These are phyloP conservation scores for Diaprepes abbreviatus DNA, from an alignment of 2,888 invertebrate genomes.

Conservation along the genomic window DNA sequence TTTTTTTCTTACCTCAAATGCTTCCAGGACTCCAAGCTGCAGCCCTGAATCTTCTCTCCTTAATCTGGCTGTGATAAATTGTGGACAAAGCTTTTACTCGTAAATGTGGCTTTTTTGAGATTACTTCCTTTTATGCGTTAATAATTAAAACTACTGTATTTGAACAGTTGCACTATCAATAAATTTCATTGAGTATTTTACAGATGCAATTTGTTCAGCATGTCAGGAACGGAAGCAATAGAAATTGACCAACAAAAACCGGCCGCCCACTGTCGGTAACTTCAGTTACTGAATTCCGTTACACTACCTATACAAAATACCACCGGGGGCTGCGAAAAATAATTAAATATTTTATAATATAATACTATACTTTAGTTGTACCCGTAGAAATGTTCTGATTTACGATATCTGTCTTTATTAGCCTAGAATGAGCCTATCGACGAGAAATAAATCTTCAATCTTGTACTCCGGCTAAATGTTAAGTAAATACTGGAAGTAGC, in stretches of 20 bases:
- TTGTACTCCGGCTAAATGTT: constrained; percentile 12
- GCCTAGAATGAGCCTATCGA: constrained; percentile 25
- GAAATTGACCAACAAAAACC: not conserved
- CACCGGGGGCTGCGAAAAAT: constrained; percentile 17
- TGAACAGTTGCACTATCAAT: too few species aligned
- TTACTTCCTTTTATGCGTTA: too few species aligned
- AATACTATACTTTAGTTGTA: constrained; percentile 25
- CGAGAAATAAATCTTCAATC: constrained; percentile 25
- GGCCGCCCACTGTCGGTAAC: constrained; percentile 8
- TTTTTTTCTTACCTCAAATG: too few species aligned
- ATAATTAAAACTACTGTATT: too few species aligned
- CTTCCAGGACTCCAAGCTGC: too few species aligned
- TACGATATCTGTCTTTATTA: constrained; percentile 36
- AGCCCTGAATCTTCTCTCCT: too few species aligned
- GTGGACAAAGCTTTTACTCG: too few species aligned
- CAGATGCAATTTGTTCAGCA: constrained; percentile 3
- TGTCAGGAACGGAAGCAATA: not conserved
- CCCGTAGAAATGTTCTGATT: constrained; percentile 29
- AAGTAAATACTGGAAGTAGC: constrained; percentile 23
- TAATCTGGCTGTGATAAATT: too few species aligned
- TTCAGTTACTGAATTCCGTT: constrained; percentile 27
- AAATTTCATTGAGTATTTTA: too few species aligned
- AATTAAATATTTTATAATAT: constrained; percentile 32
- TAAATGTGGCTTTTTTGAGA: too few species aligned
- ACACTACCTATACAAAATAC: constrained; percentile 26